Conservation (phyloP, 2,113 vertebrate species). For the Connochaetes taurinus region DNA sequence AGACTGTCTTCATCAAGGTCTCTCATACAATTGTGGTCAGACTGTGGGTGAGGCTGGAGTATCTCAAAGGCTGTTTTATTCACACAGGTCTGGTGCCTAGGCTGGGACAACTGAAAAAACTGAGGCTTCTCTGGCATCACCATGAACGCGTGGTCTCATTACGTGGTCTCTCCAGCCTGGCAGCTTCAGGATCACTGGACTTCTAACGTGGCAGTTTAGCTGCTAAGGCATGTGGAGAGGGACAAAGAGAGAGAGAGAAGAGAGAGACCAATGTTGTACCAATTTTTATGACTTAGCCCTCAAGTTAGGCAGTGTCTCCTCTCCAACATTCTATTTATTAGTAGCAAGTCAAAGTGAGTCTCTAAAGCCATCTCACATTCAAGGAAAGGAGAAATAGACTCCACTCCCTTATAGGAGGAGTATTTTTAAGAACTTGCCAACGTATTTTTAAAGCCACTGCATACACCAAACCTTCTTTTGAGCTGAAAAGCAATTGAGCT, state of each 20-base stretch:
- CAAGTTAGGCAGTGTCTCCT: not conserved
- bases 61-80: not conserved
- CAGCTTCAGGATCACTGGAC: not conserved
- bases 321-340: not conserved
- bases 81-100: not conserved
- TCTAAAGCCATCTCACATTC: not conserved
- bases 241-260: not conserved
- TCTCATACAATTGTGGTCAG: not conserved
- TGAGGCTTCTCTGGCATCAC: not conserved
- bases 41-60: not conserved
- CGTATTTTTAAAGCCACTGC: not conserved
- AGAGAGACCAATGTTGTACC: not conserved
- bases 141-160: not conserved
- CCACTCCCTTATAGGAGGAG: not conserved
- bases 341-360: not conserved
- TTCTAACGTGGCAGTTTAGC: not conserved
- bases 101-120: not conserved
- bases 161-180: not conserved
- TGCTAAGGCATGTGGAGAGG: not conserved
- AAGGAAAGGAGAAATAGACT: not conserved
- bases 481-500: not conserved
- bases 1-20: not conserved
- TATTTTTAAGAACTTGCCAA: not conserved
- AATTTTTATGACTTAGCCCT: not conserved
- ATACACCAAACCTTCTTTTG: not conserved